A percentile compares a stretch with the other conserved stretches of the same genome.
Conservation (phyloP, 2,113 vertebrate species). For the Mirza zaza region DNA sequence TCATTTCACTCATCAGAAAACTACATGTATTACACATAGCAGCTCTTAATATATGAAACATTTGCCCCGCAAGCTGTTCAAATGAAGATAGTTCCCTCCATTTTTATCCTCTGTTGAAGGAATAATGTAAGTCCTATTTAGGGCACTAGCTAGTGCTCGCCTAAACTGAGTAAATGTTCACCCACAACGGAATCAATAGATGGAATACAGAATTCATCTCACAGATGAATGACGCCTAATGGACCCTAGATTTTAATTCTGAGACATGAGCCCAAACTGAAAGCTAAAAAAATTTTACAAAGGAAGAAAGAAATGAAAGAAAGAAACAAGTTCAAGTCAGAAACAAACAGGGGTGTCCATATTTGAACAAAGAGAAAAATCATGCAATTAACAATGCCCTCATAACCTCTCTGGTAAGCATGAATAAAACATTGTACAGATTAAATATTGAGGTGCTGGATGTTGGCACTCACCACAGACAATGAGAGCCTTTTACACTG, state of each 20-base stretch:
- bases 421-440: constrained; percentile 71
- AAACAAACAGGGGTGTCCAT: constrained; percentile 31
- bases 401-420: constrained; percentile 45
- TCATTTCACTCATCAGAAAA: constrained; percentile 59
- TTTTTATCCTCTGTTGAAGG: constrained; percentile 39
- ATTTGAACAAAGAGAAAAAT: constrained; percentile 62
- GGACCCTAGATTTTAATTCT: constrained; percentile 59
- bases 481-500: constrained; percentile 51
- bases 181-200: constrained; percentile 51
- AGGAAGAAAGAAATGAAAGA: not conserved
- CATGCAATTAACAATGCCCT: constrained; percentile 38
- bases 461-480: constrained; percentile 61
- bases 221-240: constrained; percentile 60
- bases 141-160: not conserved
- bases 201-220: constrained; percentile 56
- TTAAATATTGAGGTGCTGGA: constrained; percentile 71
- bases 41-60: constrained; percentile 34
- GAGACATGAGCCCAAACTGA: constrained; percentile 24
- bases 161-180: constrained; percentile 49
- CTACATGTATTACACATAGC: constrained; percentile 38
- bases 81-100: constrained; percentile 67
- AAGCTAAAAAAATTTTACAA: not conserved
- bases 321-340: not conserved
- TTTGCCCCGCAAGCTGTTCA: constrained; percentile 57
- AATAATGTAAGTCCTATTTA: constrained; percentile 48